Conservation (phyloP, 2,888 invertebrate genomes). For the Sarcophaga subvicina region DNA sequence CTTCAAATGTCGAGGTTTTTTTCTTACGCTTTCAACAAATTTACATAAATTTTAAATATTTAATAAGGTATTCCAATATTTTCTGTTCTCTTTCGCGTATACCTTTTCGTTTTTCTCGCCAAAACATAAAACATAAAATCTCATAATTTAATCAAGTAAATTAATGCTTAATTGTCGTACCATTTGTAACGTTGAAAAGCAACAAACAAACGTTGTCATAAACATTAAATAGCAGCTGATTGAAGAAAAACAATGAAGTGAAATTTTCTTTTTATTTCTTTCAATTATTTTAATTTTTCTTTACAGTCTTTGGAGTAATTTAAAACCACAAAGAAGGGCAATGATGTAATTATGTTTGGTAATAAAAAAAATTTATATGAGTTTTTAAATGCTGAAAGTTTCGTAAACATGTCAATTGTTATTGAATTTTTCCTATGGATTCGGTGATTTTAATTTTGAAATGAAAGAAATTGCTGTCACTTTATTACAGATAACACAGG, state of each 20-base stretch:
- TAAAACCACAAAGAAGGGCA: neutral
- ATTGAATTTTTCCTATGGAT: no score
- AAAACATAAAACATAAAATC: constrained; percentile 8
- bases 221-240: constrained; percentile 39
- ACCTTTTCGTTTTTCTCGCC: neutral
- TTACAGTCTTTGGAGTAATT: neutral
- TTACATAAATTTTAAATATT: constrained; percentile 52
- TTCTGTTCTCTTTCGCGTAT: neutral
- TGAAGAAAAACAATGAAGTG: constrained; percentile 16
- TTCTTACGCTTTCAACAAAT: neutral
- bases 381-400: no score
- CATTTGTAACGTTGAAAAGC: constrained; percentile 16
- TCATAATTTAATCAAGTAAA: constrained; percentile 39
- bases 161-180: constrained; percentile 44
- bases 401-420: no score
- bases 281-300: neutral
- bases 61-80: constrained; percentile 21
- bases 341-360: neutral
- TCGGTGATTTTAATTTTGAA: no score
- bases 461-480: no score
- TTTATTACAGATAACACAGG: no score
- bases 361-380: no score
- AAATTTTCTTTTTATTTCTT: neutral
- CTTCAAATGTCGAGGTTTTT: neutral
- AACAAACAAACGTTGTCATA: constrained; percentile 25